Conservation (phyloP, 2,797 vertebrate genomes). For the Gallinago stenura region DNA sequence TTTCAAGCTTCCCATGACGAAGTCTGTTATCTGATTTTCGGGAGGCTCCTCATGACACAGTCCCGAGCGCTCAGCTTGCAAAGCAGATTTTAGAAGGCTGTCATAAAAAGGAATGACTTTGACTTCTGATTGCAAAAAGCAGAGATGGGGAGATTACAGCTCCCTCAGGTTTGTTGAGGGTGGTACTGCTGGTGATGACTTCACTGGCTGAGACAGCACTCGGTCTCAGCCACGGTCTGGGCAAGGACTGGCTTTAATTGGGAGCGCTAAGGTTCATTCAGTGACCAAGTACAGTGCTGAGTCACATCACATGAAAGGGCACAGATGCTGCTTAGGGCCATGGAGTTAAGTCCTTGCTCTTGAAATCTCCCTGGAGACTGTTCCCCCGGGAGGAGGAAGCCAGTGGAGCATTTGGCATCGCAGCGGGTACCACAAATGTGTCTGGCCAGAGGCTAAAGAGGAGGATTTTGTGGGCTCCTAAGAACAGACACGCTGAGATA, state of each 20-base stretch:
- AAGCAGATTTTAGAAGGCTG: not conserved
- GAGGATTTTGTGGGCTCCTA: not conserved
- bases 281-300: not conserved
- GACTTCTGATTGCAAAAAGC: not conserved
- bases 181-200: not conserved
- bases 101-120: not conserved
- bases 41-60: not conserved
- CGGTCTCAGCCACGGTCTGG: fast-evolving
- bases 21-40: not conserved
- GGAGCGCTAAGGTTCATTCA: not conserved
- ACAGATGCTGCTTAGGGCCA: not conserved
- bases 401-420: not conserved
- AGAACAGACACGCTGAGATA: not conserved
- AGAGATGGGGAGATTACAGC: not conserved
- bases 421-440: not conserved
- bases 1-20: not conserved
- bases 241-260: conserved; percentile 17
- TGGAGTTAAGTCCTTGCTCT: not conserved
- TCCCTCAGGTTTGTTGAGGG: not conserved
- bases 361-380: not conserved
- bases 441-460: not conserved
- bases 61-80: fast-evolving
- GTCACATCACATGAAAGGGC: not conserved
- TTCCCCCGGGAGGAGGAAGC: not conserved
- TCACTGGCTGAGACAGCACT: not conserved